These are phyloP conservation scores for Spheniscus humboldti DNA, from an alignment of 2,797 vertebrate genomes.

Conservation along the genomic window DNA sequence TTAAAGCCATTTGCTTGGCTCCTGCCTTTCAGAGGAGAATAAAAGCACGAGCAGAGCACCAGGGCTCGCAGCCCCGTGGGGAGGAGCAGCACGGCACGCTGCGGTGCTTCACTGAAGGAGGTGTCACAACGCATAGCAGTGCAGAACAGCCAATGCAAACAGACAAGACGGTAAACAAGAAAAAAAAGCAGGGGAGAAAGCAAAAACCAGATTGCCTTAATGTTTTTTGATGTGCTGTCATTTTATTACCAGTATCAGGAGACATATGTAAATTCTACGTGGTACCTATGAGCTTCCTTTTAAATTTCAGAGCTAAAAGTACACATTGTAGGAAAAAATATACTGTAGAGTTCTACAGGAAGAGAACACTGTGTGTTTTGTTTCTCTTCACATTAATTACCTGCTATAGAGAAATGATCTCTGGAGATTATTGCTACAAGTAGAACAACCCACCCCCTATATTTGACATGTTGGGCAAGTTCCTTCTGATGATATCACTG, in stretches of 20 bases:
- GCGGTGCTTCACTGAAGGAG: not conserved
- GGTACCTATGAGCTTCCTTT: slow-evolving; percentile 17
- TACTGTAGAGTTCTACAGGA: not conserved
- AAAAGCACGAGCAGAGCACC: not conserved
- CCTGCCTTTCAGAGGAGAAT: not conserved
- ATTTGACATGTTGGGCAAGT: not conserved
- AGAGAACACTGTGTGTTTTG: not conserved
- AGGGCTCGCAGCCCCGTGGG: not conserved
- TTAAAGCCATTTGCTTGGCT: not conserved
- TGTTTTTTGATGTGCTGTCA: slow-evolving; percentile 43
- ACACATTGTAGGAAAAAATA: not conserved
- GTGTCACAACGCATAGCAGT: not conserved
- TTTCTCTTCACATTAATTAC: not conserved
- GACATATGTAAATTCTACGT: slow-evolving; percentile 33
- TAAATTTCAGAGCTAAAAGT: not conserved
- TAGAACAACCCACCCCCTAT: not conserved
- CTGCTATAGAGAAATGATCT: not conserved
- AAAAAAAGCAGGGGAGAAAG: not conserved
- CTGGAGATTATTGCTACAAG: not conserved
- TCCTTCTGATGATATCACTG: not conserved
- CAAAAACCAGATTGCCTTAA: slow-evolving; percentile 36
- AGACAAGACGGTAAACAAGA: slow-evolving; percentile 44
- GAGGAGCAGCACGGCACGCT: not conserved
- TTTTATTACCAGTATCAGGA: slow-evolving; percentile 43
- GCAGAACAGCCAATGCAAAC: not conserved